Evolutionary conservation across 1,140 invertebrate genomes (phyloP).

Genomic region (Calephelis nemesis): DNA sequence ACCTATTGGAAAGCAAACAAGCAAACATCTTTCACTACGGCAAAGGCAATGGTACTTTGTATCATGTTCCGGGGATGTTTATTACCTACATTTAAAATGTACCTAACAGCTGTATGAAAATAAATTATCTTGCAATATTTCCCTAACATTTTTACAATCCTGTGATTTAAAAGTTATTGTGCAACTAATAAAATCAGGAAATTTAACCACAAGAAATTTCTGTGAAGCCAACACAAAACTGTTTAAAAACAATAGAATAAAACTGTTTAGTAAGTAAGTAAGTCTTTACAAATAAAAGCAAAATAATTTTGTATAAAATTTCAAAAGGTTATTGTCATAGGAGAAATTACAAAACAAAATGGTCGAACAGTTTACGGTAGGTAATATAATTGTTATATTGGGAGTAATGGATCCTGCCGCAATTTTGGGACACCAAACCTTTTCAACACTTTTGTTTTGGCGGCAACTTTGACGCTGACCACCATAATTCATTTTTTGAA

Average conservation of each 20-base stretch:
- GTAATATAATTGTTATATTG: constrained; percentile 37
- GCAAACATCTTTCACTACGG: too few relatives aligned
- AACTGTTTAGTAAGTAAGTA: too few relatives aligned
- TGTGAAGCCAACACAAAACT: not conserved
- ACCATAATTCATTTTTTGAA: constrained; percentile 27
- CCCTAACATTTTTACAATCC: not conserved
- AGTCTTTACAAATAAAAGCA: not conserved
- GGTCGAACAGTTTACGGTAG: constrained; percentile 31
- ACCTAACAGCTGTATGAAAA: not conserved
- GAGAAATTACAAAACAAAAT: constrained; percentile 14
- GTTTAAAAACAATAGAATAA: not conserved
- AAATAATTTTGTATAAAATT: constrained; percentile 24
- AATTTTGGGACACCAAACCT: constrained; percentile 33
- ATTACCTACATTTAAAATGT: too few relatives aligned
- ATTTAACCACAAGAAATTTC: constrained; percentile 12
- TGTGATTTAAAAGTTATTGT: not conserved
- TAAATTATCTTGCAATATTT: not conserved
- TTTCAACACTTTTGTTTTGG: constrained; percentile 29
- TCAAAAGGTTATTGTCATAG: constrained; percentile 35
- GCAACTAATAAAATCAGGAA: not conserved
- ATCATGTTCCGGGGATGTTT: too few relatives aligned
- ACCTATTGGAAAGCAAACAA: too few relatives aligned
- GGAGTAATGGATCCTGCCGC: constrained; percentile 31
- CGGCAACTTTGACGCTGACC: constrained; percentile 30
- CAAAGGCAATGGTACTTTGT: too few relatives aligned